Conservation (phyloP, 1,140 invertebrate species). For the Aphelenchoides avenae region DNA sequence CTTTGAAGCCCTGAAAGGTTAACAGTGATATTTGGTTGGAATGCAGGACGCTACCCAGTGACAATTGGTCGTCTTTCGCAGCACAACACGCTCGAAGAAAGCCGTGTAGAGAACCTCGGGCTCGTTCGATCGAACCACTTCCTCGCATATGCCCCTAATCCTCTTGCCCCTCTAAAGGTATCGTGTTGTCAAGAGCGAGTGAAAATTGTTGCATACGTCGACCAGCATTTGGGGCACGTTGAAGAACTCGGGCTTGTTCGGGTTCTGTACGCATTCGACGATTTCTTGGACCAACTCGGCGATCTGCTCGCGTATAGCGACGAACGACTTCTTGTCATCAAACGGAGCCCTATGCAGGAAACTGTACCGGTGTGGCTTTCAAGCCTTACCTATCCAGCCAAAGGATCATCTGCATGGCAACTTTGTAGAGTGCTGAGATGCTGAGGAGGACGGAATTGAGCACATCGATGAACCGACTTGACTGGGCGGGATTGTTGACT, state of each 20-base stretch:
- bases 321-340: constrained; percentile 30
- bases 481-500: constrained; percentile 37
- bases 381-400: constrained; percentile 41
- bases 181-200: not conserved
- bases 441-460: constrained; percentile 36
- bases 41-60: constrained; percentile 22
- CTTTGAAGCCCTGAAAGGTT: constrained; percentile 32
- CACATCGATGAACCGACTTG: constrained; percentile 26
- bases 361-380: too few relatives aligned
- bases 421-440: constrained; percentile 30
- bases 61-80: constrained; percentile 16
- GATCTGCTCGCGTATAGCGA: constrained; percentile 17
- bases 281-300: constrained; percentile 27
- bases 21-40: constrained; percentile 23
- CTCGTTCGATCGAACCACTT: constrained; percentile 24
- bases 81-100: constrained; percentile 32
- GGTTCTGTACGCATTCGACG: constrained; percentile 38
- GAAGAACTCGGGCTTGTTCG: constrained; percentile 42
- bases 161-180: constrained; percentile 29
- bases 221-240: constrained; percentile 42
- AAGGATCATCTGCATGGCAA: constrained; percentile 35
- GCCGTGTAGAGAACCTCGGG: constrained; percentile 36
- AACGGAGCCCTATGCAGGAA: constrained; percentile 25
- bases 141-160: constrained; percentile 23
- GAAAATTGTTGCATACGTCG: constrained; percentile 18